A percentile compares a stretch with the other conserved stretches of the same genome.
Conservation (phyloP, 2,113 vertebrate genomes). For the Camelus dromedarius region DNA sequence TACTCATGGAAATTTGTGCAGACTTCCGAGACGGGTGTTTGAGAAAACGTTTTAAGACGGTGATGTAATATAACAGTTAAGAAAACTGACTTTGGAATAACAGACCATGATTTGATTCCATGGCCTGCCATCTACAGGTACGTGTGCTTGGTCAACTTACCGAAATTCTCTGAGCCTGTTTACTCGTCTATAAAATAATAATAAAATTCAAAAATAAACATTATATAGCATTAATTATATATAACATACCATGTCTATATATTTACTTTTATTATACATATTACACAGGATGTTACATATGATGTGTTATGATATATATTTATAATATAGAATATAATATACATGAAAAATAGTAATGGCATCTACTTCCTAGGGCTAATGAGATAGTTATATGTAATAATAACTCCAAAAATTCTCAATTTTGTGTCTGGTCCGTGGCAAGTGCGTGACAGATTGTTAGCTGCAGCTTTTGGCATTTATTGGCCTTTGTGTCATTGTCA, state of each 20-base stretch:
- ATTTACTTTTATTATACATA: neutral
- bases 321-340: neutral
- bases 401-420: neutral
- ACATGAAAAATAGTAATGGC: neutral
- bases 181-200: neutral
- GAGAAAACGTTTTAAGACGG: neutral
- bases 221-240: neutral
- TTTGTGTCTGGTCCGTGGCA: neutral
- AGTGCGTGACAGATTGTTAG: neutral
- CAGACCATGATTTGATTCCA: neutral
- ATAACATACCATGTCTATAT: neutral
- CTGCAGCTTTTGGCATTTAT: neutral
- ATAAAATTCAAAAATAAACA: neutral
- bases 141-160: neutral
- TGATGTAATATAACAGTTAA: neutral
- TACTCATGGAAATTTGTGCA: neutral
- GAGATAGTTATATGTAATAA: neutral
- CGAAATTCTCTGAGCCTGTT: neutral
- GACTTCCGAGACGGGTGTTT: neutral
- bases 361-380: neutral
- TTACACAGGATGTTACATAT: neutral
- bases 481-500: neutral
- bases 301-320: neutral
- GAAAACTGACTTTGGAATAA: neutral
- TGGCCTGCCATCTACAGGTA: neutral